phyloP scores from a whole-genome alignment of 2,113 vertebrate genomes.

The Pionites leucogaster region DNA sequence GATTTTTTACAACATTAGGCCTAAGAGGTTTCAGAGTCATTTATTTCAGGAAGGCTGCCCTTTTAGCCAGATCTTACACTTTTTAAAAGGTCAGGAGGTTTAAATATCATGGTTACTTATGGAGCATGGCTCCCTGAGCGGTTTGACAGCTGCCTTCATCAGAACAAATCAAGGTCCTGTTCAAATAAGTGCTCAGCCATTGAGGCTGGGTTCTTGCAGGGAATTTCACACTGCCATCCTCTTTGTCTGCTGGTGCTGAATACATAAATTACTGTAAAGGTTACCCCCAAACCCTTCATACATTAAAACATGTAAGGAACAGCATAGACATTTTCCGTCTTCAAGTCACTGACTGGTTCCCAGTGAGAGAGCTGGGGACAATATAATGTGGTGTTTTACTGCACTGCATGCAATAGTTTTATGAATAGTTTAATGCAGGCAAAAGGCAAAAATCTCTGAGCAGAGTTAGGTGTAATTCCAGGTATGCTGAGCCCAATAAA shows the following conservation, averaged over 20 bases:
- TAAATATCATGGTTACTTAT: constrained; percentile 32
- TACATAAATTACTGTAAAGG: neutral
- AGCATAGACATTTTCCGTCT: neutral
- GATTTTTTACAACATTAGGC: constrained; percentile 12
- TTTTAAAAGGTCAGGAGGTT: constrained; percentile 38
- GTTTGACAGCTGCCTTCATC: neutral
- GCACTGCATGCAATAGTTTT: neutral
- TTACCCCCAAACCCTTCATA: neutral
- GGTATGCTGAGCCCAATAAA: neutral
- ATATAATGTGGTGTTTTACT: neutral
- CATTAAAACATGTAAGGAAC: accelerated
- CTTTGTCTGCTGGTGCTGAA: neutral
- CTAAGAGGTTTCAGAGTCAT: constrained; percentile 17
- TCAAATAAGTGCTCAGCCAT: neutral
- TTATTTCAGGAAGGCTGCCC: constrained; percentile 49
- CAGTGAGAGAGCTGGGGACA: neutral
- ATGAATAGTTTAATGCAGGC: neutral
- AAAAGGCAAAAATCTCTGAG: neutral
- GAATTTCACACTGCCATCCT: neutral
- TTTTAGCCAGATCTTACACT: constrained; percentile 35
- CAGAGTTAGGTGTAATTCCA: neutral
- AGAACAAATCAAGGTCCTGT: neutral
- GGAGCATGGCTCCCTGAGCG: neutral
- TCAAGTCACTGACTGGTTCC: neutral
- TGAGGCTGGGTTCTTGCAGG: neutral